Evolutionary conservation across 2,113 vertebrate species (phyloP).

Genomic region (Pseudois nayaur): DNA sequence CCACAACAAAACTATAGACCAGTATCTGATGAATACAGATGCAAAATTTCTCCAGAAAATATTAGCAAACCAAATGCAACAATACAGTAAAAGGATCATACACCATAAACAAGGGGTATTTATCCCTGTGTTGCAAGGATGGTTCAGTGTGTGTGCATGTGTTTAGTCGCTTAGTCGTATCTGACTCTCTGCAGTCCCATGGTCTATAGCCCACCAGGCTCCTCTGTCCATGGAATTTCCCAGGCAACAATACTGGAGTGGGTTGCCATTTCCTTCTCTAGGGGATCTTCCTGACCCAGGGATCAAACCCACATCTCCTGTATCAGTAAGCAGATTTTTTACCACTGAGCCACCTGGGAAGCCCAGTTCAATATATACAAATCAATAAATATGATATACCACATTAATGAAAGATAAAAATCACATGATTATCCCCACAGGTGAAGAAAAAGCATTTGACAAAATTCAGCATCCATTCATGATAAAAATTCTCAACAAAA

Average conservation of each 20-base stretch:
- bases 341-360: neutral
- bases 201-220: neutral
- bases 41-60: neutral
- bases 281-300: neutral
- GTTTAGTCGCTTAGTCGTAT: neutral
- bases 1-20: neutral
- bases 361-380: neutral
- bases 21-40: neutral
- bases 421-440: neutral
- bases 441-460: neutral
- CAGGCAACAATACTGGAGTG: neutral
- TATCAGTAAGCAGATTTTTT: neutral
- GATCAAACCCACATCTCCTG: neutral
- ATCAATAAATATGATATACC: neutral
- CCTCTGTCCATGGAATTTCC: neutral
- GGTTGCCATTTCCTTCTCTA: neutral
- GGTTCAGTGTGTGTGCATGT: neutral
- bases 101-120: neutral
- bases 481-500: neutral
- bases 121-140: neutral
- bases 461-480: neutral
- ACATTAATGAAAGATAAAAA: neutral
- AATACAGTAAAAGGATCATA: neutral
- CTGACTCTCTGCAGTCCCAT: neutral
- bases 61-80: neutral